phyloP scores from a whole-genome alignment of 2,888 invertebrate species.

The Thera obeliscata region DNA sequence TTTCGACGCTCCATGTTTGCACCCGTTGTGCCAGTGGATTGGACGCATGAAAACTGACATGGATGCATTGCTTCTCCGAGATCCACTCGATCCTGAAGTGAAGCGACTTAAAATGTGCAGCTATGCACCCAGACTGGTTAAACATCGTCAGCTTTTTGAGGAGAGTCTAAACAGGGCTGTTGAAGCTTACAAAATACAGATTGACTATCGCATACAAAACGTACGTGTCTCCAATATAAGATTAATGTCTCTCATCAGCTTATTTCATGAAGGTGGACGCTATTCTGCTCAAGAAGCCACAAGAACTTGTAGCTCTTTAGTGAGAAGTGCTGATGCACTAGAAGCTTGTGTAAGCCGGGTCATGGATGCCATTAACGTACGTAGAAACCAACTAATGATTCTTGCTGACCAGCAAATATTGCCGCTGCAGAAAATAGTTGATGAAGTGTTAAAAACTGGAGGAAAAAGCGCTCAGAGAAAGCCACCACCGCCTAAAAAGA shows the following conservation, averaged over 20 bases:
- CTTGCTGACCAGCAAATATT: conserved; percentile 56
- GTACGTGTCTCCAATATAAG: conserved; percentile 69
- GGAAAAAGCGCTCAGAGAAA: conserved; percentile 47
- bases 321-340: conserved; percentile 60
- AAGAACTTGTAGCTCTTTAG: conserved; percentile 51
- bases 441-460: conserved; percentile 50
- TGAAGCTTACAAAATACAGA: conserved; percentile 50
- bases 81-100: conserved; percentile 53
- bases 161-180: conserved; percentile 59
- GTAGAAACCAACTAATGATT: conserved; percentile 54
- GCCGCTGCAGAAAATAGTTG: conserved; percentile 55
- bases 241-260: conserved; percentile 58
- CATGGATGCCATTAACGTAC: conserved; percentile 55
- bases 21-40: conserved; percentile 63
- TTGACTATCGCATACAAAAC: conserved; percentile 62
- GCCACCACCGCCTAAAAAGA: conserved; percentile 45
- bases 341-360: conserved; percentile 54
- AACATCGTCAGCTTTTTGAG: conserved; percentile 59
- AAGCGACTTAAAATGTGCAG: conserved; percentile 67
- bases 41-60: conserved; percentile 53
- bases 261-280: conserved; percentile 65
- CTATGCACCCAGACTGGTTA: conserved; percentile 61
- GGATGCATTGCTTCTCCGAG: conserved; percentile 46
- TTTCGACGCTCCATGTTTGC: conserved; percentile 58
- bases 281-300: conserved; percentile 63